Evolutionary conservation across 2,113 vertebrate species (phyloP).

Genomic region (Grallaria varia): DNA sequence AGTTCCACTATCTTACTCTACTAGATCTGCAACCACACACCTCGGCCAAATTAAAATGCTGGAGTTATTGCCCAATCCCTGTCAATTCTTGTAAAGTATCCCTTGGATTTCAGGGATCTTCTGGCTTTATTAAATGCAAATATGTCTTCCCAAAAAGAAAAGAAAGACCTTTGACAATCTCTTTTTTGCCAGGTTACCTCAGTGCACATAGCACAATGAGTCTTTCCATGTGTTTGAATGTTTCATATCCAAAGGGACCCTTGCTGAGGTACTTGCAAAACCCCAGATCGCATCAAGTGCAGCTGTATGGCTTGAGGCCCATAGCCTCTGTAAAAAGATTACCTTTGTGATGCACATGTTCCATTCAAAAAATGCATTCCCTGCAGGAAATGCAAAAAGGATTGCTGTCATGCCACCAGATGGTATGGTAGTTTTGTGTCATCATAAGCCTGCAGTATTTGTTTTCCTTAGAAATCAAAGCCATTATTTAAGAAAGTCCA

Average conservation of each 20-base stretch:
- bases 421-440: neutral
- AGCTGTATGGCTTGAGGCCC: neutral
- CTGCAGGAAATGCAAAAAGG: neutral
- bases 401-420: neutral
- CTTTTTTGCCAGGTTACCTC: neutral
- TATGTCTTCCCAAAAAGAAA: neutral
- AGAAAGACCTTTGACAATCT: neutral
- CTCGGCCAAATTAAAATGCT: conserved; percentile 5
- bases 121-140: conserved; percentile 13
- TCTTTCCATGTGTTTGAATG: neutral
- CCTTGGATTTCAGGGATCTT: conserved; percentile 4
- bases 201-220: neutral
- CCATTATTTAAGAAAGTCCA: neutral
- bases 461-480: conserved; percentile 10
- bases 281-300: neutral
- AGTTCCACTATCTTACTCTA: neutral
- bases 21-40: neutral
- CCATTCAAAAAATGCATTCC: neutral
- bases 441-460: neutral
- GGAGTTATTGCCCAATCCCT: neutral
- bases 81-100: conserved; percentile 10
- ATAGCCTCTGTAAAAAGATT: neutral
- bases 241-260: neutral
- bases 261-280: neutral
- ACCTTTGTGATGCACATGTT: neutral